Evolutionary conservation across 92 coral and sea anemone species (phyloP).

Genomic region (Porites lobata): DNA sequence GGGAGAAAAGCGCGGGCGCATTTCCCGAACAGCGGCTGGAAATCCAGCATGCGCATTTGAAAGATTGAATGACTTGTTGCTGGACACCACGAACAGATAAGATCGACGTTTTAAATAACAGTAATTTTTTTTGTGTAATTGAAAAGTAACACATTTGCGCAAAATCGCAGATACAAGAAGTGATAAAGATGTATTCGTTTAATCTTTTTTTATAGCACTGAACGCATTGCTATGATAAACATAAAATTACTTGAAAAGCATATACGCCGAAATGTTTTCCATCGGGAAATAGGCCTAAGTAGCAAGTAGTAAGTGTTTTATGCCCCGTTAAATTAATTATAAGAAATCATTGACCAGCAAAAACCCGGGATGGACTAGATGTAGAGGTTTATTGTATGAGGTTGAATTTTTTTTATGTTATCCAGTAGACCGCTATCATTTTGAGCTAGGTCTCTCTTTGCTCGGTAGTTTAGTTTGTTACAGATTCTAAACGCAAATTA

Average conservation of each 20-base stretch:
- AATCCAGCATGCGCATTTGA: too few relatives aligned
- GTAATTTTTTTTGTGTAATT: not conserved
- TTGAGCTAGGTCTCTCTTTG: too few relatives aligned
- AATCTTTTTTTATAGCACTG: too few relatives aligned
- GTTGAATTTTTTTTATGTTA: not conserved
- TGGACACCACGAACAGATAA: not conserved
- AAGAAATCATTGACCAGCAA: not conserved
- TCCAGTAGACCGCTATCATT: too few relatives aligned
- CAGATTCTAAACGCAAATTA: too few relatives aligned
- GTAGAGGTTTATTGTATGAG: constrained; percentile 7
- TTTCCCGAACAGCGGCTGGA: too few relatives aligned
- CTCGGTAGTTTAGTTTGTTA: too few relatives aligned
- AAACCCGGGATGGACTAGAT: not conserved
- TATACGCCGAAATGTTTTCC: too few relatives aligned
- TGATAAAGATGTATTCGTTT: too few relatives aligned
- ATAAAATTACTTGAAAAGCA: too few relatives aligned
- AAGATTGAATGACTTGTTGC: not conserved
- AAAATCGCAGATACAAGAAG: not conserved
- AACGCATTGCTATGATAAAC: too few relatives aligned
- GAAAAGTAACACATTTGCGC: constrained; percentile 14
- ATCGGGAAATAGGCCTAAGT: not conserved
- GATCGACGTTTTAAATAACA: not conserved
- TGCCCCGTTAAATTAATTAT: constrained; percentile 11
- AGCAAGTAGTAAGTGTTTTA: not conserved
- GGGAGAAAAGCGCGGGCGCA: too few relatives aligned